Evolutionary conservation across 2,113 vertebrate species (phyloP).

Genomic region (Hippoglossus stenolepis): DNA sequence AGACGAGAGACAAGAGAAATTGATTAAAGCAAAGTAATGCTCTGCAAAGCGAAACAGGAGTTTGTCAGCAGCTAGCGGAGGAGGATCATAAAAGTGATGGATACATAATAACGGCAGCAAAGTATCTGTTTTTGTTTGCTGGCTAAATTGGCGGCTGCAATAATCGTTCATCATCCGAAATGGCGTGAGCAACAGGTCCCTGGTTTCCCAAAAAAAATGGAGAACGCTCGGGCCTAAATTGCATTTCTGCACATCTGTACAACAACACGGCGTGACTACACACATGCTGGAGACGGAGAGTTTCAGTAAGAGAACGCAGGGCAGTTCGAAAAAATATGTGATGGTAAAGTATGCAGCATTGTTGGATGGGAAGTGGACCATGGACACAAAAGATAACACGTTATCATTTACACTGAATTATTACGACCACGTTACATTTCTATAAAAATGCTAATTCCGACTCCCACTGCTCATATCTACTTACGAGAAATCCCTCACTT

Average conservation of each 20-base stretch:
- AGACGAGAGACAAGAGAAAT: constrained; percentile 50
- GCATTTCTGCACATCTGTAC: constrained; percentile 2
- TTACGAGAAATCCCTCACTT: constrained; percentile 29
- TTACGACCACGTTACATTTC: constrained; percentile 58
- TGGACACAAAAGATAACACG: constrained; percentile 6
- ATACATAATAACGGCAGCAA: constrained; percentile 56
- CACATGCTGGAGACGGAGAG: background rate
- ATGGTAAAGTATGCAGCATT: background rate
- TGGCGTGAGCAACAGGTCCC: constrained; percentile 34
- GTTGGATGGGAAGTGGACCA: constrained; percentile 43
- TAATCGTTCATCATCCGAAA: constrained; percentile 51
- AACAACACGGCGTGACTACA: background rate
- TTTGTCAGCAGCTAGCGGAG: constrained; percentile 37
- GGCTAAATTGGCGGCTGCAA: constrained; percentile 50
- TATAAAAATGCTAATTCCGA: constrained; percentile 69
- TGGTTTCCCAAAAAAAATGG: constrained; percentile 10
- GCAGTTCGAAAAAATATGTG: background rate
- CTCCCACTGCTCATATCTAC: constrained; percentile 34
- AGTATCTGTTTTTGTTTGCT: constrained; percentile 55
- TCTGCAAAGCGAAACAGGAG: constrained; percentile 51
- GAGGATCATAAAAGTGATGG: constrained; percentile 67
- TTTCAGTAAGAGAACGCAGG: background rate
- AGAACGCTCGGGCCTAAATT: constrained; percentile 9
- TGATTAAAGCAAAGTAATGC: constrained; percentile 62
- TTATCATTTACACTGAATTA: constrained; percentile 62